Base-by-base conservation (phyloP, 1,140 invertebrate genomes). In the Cydia pomonella region DNA sequence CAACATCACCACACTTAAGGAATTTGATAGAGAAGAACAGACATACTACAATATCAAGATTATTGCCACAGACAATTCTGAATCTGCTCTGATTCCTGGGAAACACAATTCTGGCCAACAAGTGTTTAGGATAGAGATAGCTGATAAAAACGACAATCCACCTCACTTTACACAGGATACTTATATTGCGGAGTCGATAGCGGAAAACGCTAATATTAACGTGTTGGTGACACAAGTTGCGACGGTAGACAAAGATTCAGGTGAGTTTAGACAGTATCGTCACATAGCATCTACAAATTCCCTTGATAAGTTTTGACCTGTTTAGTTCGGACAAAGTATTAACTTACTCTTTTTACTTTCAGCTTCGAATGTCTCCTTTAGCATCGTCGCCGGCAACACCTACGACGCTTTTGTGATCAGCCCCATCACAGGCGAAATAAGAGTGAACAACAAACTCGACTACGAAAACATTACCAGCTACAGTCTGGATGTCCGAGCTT, bases 111-210 rank as follows among this genome's bases (percentile, higher is more conserved):
- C 94, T 38, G 96, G 96, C 4, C 94, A 96, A 76, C 96, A 97
- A 93, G 95, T 95, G 73, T 97, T 98, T 83, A 94, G 95, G 76
- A 97, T 98, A 76, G 95, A 96, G 84, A 98, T 99, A 64, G 96
- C 96, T 10, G 98, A 99, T 91, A 97, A 97, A 88, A 98, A 98
- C 86, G 98, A 98, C 87, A 98, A 98, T 89, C 94, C 95, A 10
- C 97, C 97, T 0, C 94, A 95, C 77, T 98, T 98, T 87, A 96
- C 95, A 13, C 93, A 96, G 79, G 84, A 93, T 0, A 93, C 94
- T 0, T 98, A 98, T 91, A 93, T 95, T 5, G 96, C 97, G 0
- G 95, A 97, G 81, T 94, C 95, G 23, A 95, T 98, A 59, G 93
- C 95, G 13, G 98, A 98, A 94, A 95, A 97, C 86, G 95, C 96